These are phyloP conservation scores for Coleophora flavipennella DNA, from an alignment of 2,888 invertebrate species.

Conservation along the genomic window DNA sequence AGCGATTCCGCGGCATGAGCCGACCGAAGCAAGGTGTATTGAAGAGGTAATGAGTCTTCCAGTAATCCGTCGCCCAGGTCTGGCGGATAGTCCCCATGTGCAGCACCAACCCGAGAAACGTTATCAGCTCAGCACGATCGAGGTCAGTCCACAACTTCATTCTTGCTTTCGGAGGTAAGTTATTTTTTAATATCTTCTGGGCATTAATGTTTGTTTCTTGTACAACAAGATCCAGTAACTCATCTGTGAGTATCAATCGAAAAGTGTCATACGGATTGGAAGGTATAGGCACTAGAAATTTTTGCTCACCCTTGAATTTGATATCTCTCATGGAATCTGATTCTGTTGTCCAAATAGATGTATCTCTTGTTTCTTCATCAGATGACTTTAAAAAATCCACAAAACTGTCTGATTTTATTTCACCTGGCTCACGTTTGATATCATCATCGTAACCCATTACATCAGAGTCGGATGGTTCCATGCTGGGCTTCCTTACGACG, in stretches of 20 bases:
- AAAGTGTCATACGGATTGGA: constrained; percentile 18
- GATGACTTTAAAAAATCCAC: too few species aligned
- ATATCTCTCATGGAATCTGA: not conserved
- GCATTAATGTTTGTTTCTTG: constrained; percentile 17
- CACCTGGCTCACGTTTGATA: too few species aligned
- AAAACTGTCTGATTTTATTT: too few species aligned
- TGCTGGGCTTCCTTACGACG: too few species aligned
- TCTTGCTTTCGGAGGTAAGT: constrained; percentile 10
- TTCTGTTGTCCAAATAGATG: too few species aligned
- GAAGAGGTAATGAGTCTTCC: constrained; percentile 30
- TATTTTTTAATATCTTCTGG: constrained; percentile 4
- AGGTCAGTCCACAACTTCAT: constrained; percentile 26
- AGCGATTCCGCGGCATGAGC: constrained; percentile 31
- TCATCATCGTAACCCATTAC: too few species aligned
- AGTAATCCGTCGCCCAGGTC: constrained; percentile 31
- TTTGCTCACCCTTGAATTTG: constrained; percentile 6
- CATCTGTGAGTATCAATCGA: constrained; percentile 16
- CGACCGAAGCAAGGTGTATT: constrained; percentile 25
- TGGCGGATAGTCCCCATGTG: constrained; percentile 33
- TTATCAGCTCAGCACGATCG: constrained; percentile 20
- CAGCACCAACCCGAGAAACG: constrained; percentile 35
- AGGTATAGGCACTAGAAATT: constrained; percentile 14
- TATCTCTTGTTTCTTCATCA: too few species aligned
- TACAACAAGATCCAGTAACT: constrained; percentile 15
- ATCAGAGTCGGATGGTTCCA: too few species aligned